phyloP scores from a whole-genome alignment of 2,888 invertebrate species.

The Cheilosia scutellata region DNA sequence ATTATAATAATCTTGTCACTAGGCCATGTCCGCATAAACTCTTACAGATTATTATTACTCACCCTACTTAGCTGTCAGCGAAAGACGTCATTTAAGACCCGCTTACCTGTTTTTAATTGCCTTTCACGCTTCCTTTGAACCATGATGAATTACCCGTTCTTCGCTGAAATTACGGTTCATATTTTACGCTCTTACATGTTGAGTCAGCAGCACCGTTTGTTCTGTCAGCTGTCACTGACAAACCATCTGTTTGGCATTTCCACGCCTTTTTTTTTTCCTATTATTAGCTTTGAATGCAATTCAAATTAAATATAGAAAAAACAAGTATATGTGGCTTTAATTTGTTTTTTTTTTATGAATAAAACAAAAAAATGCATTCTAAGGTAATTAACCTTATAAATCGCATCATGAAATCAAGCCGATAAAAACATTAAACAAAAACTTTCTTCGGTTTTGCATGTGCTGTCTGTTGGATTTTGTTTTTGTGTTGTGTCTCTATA shows the following conservation, averaged over 20 bases:
- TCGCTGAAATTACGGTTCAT: constrained; percentile 37
- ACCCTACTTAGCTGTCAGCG: constrained; percentile 22
- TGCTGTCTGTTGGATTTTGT: constrained; percentile 6
- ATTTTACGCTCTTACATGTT: constrained; percentile 20
- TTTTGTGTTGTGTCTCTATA: constrained; percentile 20
- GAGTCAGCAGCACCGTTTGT: constrained; percentile 35
- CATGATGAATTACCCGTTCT: constrained; percentile 37
- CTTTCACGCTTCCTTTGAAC: constrained; percentile 55
- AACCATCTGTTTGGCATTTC: constrained; percentile 16
- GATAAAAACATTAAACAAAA: constrained; percentile 27
- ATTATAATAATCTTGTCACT: not conserved
- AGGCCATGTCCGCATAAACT: constrained; percentile 34
- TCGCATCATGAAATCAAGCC: not conserved
- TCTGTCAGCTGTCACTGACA: not conserved
- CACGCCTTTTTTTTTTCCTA: not conserved
- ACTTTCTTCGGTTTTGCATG: constrained; percentile 39
- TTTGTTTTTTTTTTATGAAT: not conserved
- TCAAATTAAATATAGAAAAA: not conserved
- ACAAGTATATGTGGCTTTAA: not conserved
- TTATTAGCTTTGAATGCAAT: not conserved
- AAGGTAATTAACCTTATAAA: constrained; percentile 62
- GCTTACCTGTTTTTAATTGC: constrained; percentile 36
- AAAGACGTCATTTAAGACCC: constrained; percentile 56
- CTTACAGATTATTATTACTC: constrained; percentile 35
- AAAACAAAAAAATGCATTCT: constrained; percentile 11